A percentile compares a stretch with the other conserved stretches of the same genome.
These are phyloP conservation scores for Hypomesus transpacificus DNA, from an alignment of 2,113 vertebrate genomes.

Conservation along the genomic window DNA sequence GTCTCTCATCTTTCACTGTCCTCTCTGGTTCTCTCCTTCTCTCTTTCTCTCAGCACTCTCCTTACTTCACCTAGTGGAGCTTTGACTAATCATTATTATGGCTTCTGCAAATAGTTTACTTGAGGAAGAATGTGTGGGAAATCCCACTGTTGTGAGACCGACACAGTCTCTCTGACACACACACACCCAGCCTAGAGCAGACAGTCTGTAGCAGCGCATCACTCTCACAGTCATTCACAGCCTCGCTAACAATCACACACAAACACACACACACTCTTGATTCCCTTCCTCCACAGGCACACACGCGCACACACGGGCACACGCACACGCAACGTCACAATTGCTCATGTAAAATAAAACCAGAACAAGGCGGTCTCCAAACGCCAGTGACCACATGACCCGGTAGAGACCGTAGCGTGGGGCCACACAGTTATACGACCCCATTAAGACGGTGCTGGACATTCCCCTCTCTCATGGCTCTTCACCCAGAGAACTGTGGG, in stretches of 20 bases:
- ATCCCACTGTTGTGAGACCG: no score
- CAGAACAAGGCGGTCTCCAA: no score
- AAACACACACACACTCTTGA: not conserved
- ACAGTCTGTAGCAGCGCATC: not conserved
- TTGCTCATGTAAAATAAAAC: not conserved
- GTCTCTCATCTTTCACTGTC: conserved; percentile 18
- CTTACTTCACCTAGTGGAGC: conserved; percentile 21
- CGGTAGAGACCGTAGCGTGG: no score
- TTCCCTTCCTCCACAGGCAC: no score
- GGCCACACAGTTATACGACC: no score
- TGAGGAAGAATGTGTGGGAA: no score
- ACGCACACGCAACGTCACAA: conserved; percentile 14
- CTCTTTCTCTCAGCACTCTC: conserved; percentile 11
- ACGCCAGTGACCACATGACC: no score
- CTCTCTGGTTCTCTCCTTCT: not conserved
- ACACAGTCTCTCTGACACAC: conserved; percentile 12
- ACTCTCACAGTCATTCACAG: not conserved
- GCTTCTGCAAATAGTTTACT: not conserved
- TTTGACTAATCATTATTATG: conserved; percentile 12
- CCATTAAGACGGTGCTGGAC: no score
- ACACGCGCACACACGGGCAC: not conserved
- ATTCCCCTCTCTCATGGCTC: no score
- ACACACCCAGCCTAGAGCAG: not conserved
- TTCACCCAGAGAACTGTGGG: no score
- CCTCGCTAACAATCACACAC: not conserved